Percentiles rank a stretch among this genome's conserved stretches.
These are phyloP conservation scores for Lota lota DNA, from an alignment of 2,113 vertebrate genomes.

Conservation along the genomic window DNA sequence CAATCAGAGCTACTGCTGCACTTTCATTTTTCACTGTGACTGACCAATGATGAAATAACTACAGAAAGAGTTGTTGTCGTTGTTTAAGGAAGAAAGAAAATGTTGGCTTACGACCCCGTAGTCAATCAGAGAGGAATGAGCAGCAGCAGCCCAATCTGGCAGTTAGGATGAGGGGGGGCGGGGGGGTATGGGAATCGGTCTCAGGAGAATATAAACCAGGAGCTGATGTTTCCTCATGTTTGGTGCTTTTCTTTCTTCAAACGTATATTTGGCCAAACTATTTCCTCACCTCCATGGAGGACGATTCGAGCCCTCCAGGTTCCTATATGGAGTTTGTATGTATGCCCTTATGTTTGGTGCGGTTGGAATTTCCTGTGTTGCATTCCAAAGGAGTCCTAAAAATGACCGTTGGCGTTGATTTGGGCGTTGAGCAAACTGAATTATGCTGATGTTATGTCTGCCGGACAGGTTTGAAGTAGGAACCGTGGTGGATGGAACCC, in stretches of 20 bases:
- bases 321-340: too few species aligned
- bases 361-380: not conserved
- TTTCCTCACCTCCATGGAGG: too few species aligned
- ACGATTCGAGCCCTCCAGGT: too few species aligned
- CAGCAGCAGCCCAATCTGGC: too few species aligned
- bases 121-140: not conserved
- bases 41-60: constrained; percentile 22
- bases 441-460: constrained; percentile 56
- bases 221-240: too few species aligned
- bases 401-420: constrained; percentile 10
- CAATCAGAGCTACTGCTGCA: constrained; percentile 10
- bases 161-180: too few species aligned
- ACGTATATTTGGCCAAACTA: too few species aligned
- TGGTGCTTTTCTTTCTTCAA: too few species aligned
- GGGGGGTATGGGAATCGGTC: too few species aligned
- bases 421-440: constrained; percentile 38
- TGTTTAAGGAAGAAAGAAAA: not conserved
- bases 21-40: constrained; percentile 4
- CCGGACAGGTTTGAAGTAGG: constrained; percentile 27
- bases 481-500: constrained; percentile 35
- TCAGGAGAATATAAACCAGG: too few species aligned
- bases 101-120: too few species aligned
- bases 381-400: constrained; percentile 3
- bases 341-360: constrained; percentile 1
- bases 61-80: not conserved